Evolutionary conservation across 1,140 invertebrate genomes (phyloP).

Genomic region (Dendrolimus punctatus): DNA sequence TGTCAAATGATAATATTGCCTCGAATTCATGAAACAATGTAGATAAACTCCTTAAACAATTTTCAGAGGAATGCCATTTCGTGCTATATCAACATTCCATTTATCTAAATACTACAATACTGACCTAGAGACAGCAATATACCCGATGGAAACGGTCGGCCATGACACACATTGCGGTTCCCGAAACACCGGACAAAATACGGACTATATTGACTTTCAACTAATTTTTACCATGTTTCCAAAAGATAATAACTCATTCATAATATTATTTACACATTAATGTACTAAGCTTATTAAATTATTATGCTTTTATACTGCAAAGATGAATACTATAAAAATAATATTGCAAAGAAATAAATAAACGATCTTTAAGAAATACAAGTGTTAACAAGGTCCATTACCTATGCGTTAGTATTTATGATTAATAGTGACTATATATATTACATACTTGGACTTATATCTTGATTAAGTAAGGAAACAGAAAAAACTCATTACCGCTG

Average conservation of each 20-base stretch:
- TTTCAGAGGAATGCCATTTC: too few relatives aligned
- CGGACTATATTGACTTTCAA: constrained; percentile 25
- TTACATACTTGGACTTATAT: background rate
- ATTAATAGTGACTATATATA: background rate
- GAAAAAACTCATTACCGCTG: constrained; percentile 66
- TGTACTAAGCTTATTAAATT: too few relatives aligned
- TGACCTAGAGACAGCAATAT: constrained; percentile 32
- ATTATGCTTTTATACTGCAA: too few relatives aligned
- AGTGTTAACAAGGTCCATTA: too few relatives aligned
- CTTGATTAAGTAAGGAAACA: constrained; percentile 1
- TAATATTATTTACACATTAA: too few relatives aligned
- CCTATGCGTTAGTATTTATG: too few relatives aligned
- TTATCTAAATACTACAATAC: constrained; percentile 24
- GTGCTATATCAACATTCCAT: background rate
- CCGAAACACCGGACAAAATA: constrained; percentile 23
- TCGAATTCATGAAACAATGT: too few relatives aligned
- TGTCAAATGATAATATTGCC: too few relatives aligned
- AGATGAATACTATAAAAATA: background rate
- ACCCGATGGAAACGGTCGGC: constrained; percentile 26
- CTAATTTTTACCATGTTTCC: constrained; percentile 39
- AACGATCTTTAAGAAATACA: too few relatives aligned
- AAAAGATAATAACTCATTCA: constrained; percentile 5
- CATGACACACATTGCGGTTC: constrained; percentile 41
- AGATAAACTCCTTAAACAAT: too few relatives aligned
- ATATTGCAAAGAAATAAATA: background rate